These are phyloP conservation scores for Buceros bicornis DNA, from an alignment of 2,797 vertebrate species.

Conservation along the genomic window DNA sequence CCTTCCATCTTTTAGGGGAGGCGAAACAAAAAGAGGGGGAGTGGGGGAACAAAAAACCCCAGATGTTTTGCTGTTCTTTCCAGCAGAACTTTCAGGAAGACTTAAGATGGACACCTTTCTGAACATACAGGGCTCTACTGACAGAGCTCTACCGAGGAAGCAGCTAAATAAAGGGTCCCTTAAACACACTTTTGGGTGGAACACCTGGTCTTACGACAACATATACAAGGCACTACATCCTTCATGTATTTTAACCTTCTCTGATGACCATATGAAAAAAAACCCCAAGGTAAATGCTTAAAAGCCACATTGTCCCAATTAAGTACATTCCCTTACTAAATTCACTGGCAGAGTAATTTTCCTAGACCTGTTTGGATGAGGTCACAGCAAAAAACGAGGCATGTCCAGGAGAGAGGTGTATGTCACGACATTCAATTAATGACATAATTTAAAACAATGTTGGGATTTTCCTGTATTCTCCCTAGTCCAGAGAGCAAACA, in stretches of 20 bases:
- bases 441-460: conserved; percentile 46
- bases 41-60: too few relatives aligned
- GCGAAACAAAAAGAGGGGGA: too few relatives aligned
- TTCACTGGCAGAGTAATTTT: neutral
- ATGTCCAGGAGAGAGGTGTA: neutral
- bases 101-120: neutral
- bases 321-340: conserved; percentile 12
- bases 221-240: neutral
- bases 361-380: conserved; percentile 31
- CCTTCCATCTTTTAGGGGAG: neutral
- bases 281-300: neutral
- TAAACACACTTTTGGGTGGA: neutral
- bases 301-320: conserved; percentile 13
- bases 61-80: neutral
- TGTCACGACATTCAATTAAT: conserved; percentile 53
- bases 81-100: neutral
- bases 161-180: neutral
- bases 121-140: neutral
- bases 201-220: neutral
- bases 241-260: neutral
- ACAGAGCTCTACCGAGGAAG: neutral
- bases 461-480: conserved; percentile 41
- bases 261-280: neutral
- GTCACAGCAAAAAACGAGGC: conserved; percentile 23
- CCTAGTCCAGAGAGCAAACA: conserved; percentile 15